Percentiles rank a stretch among this genome's conserved stretches.
phyloP scores from a whole-genome alignment of 2,888 invertebrate species.

The Tipula unca region DNA sequence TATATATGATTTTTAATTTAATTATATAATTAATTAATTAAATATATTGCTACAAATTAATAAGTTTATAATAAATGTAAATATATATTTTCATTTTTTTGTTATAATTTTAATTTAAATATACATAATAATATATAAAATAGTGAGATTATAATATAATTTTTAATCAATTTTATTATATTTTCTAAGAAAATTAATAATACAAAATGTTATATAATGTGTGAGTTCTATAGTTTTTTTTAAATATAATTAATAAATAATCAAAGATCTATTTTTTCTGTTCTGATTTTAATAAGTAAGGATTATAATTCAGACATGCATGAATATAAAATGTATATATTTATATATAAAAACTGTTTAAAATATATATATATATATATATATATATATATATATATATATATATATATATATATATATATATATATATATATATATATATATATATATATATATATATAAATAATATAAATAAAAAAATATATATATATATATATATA shows the following conservation, averaged over 20 bases:
- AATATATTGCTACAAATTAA: slow-evolving; percentile 8
- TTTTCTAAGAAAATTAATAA: slow-evolving; percentile 2
- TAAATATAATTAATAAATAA: background rate
- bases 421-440: too few relatives aligned
- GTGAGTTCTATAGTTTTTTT: background rate
- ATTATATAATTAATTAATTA: background rate
- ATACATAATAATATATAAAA: background rate
- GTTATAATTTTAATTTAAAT: background rate
- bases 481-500: too few relatives aligned
- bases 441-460: background rate
- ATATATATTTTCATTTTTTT: background rate
- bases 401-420: too few relatives aligned
- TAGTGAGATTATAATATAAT: background rate
- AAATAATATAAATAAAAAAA: too few relatives aligned
- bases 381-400: too few relatives aligned
- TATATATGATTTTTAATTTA: background rate
- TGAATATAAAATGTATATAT: background rate
- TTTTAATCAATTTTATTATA: background rate
- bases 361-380: too few relatives aligned
- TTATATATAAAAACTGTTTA: too few relatives aligned
- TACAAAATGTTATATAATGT: background rate
- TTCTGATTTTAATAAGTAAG: background rate
- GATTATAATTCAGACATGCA: background rate
- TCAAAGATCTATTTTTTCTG: too few relatives aligned
- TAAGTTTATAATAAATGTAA: background rate